These are phyloP conservation scores for Chrysolina haemoptera DNA, from an alignment of 2,888 invertebrate genomes.

Conservation along the genomic window DNA sequence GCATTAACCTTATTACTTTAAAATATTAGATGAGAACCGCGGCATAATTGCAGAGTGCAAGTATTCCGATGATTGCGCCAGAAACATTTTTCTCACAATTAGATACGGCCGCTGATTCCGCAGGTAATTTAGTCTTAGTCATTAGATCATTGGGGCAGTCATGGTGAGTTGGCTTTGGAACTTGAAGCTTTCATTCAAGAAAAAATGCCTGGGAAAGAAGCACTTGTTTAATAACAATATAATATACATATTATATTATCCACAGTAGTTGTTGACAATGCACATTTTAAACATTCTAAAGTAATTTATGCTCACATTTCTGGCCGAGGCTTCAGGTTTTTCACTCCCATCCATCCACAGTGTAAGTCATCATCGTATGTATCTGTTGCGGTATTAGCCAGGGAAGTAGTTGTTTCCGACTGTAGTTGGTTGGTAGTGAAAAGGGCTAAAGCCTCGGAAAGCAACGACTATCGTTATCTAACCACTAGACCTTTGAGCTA, in stretches of 20 bases:
- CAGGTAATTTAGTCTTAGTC: constrained; percentile 36
- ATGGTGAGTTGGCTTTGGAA: constrained; percentile 13
- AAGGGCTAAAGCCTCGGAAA: too few species aligned
- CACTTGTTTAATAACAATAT: neutral
- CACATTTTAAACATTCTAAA: too few species aligned
- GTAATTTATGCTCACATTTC: too few species aligned
- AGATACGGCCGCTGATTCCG: constrained; percentile 30
- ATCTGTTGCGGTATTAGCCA: too few species aligned
- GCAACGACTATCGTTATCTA: too few species aligned
- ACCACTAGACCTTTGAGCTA: too few species aligned
- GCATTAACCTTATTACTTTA: constrained; percentile 35
- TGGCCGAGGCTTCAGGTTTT: neutral
- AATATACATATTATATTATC: too few species aligned
- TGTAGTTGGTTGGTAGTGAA: too few species aligned
- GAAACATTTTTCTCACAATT: constrained; percentile 35
- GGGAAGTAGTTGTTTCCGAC: too few species aligned
- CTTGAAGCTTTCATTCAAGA: neutral
- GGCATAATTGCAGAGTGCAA: constrained; percentile 33
- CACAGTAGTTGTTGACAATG: too few species aligned
- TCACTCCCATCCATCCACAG: neutral
- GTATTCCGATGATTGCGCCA: constrained; percentile 20
- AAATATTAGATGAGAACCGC: constrained; percentile 26
- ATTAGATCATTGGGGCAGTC: constrained; percentile 37
- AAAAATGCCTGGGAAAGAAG: neutral
- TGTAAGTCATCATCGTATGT: too few species aligned